phyloP scores from a whole-genome alignment of 2,113 vertebrate genomes.

The Muntiacus reevesi region DNA sequence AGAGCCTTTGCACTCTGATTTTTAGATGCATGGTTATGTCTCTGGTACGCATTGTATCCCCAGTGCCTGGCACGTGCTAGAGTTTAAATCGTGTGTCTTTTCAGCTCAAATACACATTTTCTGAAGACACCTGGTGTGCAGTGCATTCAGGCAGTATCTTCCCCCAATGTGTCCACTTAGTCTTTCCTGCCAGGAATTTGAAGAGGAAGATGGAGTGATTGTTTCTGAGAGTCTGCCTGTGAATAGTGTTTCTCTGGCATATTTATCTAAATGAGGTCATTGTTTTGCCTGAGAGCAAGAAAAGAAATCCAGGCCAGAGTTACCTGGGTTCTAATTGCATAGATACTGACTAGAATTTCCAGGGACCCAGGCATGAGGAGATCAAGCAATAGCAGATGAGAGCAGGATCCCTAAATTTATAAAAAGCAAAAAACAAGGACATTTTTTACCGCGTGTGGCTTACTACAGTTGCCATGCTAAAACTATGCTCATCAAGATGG shows the following conservation, averaged over 20 bases:
- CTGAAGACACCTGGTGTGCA: background rate
- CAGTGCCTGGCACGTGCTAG: background rate
- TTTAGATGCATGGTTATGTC: background rate
- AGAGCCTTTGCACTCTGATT: background rate
- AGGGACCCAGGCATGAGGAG: background rate
- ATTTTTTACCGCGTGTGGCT: background rate
- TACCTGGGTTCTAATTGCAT: background rate
- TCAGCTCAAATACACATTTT: background rate
- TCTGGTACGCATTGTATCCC: background rate
- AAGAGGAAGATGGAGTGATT: slow-evolving; percentile 18
- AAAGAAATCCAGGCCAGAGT: background rate
- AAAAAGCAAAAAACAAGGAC: background rate
- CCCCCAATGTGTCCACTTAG: background rate
- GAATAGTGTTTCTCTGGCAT: background rate
- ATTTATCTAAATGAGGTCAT: background rate
- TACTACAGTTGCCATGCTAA: background rate
- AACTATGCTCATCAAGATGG: background rate
- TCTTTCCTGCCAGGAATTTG: slow-evolving; percentile 25
- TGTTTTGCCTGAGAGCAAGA: slow-evolving; percentile 1
- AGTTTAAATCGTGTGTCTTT: background rate
- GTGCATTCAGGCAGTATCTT: background rate
- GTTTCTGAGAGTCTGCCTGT: background rate
- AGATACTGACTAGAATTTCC: background rate
- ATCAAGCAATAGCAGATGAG: background rate
- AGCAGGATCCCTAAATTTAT: background rate